Percentiles rank a stretch among this genome's conserved stretches.
Evolutionary conservation across 2,797 vertebrate genomes (phyloP).

Genomic region (Eutrigla gurnardus): DNA sequence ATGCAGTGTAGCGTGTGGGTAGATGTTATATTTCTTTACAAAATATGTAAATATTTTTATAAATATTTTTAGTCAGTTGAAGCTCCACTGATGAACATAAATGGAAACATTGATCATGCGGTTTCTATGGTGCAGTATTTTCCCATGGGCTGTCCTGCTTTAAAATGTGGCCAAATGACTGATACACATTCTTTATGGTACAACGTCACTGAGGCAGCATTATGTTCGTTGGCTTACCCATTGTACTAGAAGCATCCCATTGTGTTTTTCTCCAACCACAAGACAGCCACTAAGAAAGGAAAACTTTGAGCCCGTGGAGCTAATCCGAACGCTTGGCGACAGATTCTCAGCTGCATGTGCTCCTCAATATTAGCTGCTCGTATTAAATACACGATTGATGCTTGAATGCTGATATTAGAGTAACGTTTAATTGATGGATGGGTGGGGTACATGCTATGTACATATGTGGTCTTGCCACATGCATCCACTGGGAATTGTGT

Average conservation of each 20-base stretch:
- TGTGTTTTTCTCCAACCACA: constrained; percentile 49
- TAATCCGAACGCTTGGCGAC: constrained; percentile 20
- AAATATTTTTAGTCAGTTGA: not conserved
- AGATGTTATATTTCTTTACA: not conserved
- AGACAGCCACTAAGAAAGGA: constrained; percentile 32
- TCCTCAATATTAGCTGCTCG: constrained; percentile 23
- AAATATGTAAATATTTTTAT: constrained; percentile 5
- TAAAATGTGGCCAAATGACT: constrained; percentile 18
- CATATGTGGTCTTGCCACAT: constrained; percentile 39
- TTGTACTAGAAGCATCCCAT: constrained; percentile 51
- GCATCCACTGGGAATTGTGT: constrained; percentile 29
- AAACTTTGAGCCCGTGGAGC: constrained; percentile 22
- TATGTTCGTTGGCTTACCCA: constrained; percentile 40
- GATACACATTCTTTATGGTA: constrained; percentile 35
- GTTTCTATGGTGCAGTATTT: not conserved
- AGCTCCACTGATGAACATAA: not conserved
- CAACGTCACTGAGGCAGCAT: constrained; percentile 15
- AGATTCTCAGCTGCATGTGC: constrained; percentile 33
- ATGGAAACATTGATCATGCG: constrained; percentile 31
- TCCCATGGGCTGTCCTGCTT: constrained; percentile 23
- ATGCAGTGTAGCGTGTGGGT: not conserved
- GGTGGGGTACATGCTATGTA: constrained; percentile 11
- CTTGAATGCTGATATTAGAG: constrained; percentile 26
- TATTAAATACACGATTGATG: constrained; percentile 28
- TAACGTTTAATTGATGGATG: constrained; percentile 32